phyloP scores from a whole-genome alignment of 2,113 vertebrate species.

The Corythaeola cristata region DNA sequence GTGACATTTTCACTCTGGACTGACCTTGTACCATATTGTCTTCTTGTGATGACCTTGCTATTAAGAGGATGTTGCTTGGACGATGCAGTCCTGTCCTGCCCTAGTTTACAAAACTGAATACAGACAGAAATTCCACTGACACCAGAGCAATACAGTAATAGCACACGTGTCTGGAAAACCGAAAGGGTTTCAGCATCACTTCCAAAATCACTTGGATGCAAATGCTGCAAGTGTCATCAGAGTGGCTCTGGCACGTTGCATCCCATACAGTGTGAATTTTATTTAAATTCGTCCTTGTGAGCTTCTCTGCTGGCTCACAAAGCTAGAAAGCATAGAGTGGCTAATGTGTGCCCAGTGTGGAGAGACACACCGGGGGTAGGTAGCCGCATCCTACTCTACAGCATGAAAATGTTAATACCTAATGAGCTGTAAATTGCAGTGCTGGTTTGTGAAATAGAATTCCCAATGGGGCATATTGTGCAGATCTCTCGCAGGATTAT shows the following conservation, averaged over 20 bases:
- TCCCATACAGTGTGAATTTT: not conserved
- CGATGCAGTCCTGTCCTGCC: not conserved
- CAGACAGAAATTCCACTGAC: not conserved
- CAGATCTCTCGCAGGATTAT: not conserved
- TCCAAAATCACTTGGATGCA: not conserved
- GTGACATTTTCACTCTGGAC: not conserved
- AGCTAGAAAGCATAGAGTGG: not conserved
- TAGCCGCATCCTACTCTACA: not conserved
- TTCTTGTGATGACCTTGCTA: not conserved
- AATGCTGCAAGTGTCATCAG: not conserved
- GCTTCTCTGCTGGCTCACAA: not conserved
- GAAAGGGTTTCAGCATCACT: not conserved
- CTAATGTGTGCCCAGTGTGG: not conserved
- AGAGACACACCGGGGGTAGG: not conserved
- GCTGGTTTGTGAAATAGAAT: not conserved
- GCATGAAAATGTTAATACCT: not conserved
- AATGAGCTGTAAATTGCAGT: slow-evolving; percentile 1
- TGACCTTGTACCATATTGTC: not conserved
- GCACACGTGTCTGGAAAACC: not conserved
- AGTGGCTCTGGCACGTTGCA: not conserved
- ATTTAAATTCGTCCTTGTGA: not conserved
- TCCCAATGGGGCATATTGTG: not conserved
- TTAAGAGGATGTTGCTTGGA: not conserved
- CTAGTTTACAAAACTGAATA: not conserved
- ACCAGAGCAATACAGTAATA: not conserved